These are phyloP conservation scores for Verasper variegatus DNA, from an alignment of 2,113 vertebrate species.

Conservation along the genomic window DNA sequence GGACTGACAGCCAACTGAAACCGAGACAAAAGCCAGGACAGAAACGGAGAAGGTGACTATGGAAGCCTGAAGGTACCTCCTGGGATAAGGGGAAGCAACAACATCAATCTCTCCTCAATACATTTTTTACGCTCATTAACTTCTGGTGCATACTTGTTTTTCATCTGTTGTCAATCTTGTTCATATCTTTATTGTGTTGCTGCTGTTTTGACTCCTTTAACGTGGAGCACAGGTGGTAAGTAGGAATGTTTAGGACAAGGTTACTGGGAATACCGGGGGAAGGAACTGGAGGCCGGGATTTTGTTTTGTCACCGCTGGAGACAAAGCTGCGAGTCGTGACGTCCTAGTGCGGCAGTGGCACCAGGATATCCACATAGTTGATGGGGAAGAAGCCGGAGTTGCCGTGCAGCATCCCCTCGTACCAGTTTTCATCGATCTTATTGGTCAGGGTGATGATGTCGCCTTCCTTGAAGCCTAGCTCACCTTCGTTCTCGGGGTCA, in stretches of 20 bases:
- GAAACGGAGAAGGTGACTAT: conserved; percentile 40
- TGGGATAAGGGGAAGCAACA: conserved; percentile 38
- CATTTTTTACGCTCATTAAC: conserved; percentile 33
- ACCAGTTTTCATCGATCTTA: conserved; percentile 99
- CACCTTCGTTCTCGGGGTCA: conserved; percentile 98
- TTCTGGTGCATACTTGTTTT: conserved; percentile 35
- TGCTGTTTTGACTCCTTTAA: conserved; percentile 51
- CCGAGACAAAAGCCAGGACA: conserved; percentile 52
- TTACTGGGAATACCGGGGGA: conserved; percentile 44
- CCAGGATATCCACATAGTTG: conserved; percentile 98
- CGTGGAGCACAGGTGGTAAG: conserved; percentile 50
- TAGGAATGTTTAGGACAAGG: conserved; percentile 64
- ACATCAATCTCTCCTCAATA: conserved; percentile 38
- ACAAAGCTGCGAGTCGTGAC: conserved; percentile 22
- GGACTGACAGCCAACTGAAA: conserved; percentile 68
- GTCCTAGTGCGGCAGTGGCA: conserved; percentile 92
- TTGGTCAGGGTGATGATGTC: conserved; percentile 98
- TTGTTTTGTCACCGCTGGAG: conserved; percentile 16
- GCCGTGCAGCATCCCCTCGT: conserved; percentile 96
- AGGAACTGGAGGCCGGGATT: conserved; percentile 45
- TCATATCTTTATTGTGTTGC: conserved; percentile 42
- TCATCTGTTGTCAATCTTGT: conserved; percentile 8
- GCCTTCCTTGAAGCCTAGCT: conserved; percentile 97
- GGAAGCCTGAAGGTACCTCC: conserved; percentile 53
- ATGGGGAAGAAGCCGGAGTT: conserved; percentile 99